Evolutionary conservation across 2,113 vertebrate species (phyloP).

Genomic region (Sciurus niger): DNA sequence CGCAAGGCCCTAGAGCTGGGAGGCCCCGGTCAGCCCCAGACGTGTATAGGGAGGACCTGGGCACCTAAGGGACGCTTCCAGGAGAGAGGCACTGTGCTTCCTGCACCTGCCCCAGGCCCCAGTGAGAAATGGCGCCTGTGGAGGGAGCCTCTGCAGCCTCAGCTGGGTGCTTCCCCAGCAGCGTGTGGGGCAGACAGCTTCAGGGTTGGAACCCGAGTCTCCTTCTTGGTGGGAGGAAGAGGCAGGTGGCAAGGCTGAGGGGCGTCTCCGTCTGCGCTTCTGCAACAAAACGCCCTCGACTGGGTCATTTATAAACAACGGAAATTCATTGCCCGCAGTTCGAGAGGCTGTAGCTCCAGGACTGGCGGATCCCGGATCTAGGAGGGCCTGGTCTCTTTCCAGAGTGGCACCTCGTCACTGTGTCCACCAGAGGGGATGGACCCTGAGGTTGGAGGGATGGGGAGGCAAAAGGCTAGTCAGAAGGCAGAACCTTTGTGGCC

Average conservation of each 20-base stretch:
- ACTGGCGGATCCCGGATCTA: too few species aligned
- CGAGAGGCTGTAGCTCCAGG: neutral
- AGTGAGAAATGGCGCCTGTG: neutral
- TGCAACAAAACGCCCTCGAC: neutral
- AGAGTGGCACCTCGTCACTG: neutral
- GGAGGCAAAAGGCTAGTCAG: neutral
- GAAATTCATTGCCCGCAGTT: neutral
- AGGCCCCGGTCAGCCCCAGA: neutral
- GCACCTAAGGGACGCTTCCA: neutral
- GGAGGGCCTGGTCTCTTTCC: neutral
- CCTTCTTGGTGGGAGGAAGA: neutral
- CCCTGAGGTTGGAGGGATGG: neutral
- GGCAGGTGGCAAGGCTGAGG: neutral
- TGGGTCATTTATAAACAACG: neutral
- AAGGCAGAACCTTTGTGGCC: too few species aligned
- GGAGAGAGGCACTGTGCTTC: neutral
- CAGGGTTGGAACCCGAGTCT: neutral
- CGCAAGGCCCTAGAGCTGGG: neutral
- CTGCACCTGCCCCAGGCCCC: neutral
- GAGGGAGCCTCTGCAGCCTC: neutral
- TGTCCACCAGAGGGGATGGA: neutral
- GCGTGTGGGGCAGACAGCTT: neutral
- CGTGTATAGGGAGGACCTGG: neutral
- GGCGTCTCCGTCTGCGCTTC: neutral
- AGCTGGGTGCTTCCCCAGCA: neutral